These are phyloP conservation scores for Lontra canadensis DNA, from an alignment of 2,113 vertebrate genomes.

Conservation along the genomic window DNA sequence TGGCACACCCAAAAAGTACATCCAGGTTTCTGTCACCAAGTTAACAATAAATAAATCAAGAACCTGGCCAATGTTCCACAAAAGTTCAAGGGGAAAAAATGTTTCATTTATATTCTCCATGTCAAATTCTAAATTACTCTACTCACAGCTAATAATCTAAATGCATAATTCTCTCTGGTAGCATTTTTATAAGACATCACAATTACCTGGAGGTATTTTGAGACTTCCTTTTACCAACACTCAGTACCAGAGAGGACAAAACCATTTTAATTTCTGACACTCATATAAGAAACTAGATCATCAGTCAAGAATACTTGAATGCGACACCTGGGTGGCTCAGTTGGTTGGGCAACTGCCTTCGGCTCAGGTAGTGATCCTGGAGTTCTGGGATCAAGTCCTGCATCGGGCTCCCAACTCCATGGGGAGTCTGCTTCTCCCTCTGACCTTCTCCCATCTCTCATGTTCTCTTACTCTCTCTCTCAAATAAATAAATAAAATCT, in stretches of 20 bases:
- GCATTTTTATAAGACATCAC: neutral
- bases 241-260: neutral
- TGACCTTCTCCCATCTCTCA: no score
- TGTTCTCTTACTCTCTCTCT: no score
- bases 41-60: conserved; percentile 21
- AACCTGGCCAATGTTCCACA: neutral
- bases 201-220: neutral
- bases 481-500: no score
- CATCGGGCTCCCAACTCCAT: no score
- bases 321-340: no score
- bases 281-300: neutral
- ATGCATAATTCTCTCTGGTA: neutral
- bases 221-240: conserved; percentile 6
- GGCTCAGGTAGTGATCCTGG: no score
- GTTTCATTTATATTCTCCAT: neutral
- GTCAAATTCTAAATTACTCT: neutral
- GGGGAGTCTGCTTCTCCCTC: no score
- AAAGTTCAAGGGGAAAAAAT: neutral
- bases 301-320: neutral
- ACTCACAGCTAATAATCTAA: neutral
- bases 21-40: neutral
- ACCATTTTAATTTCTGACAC: conserved; percentile 8
- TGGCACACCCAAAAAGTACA: neutral
- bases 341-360: no score
- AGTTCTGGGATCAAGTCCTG: no score